Evolutionary conservation across 53 echinoderm and acorn worm species (phyloP), one percentile per base, ranked within the genome.

Genomic region (Arbacia lixula): DNA sequence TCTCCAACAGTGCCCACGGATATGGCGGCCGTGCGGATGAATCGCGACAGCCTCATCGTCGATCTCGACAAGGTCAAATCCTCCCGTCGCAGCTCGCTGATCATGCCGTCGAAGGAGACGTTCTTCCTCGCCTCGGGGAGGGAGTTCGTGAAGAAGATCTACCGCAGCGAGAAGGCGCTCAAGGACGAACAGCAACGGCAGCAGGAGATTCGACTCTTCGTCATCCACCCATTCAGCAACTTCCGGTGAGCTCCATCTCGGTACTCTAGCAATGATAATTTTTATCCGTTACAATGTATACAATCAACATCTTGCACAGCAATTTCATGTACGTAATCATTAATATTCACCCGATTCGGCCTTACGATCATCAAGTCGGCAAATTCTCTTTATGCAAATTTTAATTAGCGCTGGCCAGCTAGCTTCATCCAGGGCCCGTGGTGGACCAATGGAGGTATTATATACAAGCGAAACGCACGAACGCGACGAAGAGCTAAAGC

Each of bases 201-300:
- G 42, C 75, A 88, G 49, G 37, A 28, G 10, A 86, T 89, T n/a
- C 68, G 39, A 12, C 85, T 85, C 11, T 96, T 96, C 76, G 94
- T 92, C 63, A 96, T 96, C 25, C 97, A 96, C 52, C 97, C 97
- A 19, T 92, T 96, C 88, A 96, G 97, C 50, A 88, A 85, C 51
- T 96, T 96, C 71, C 85, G 97, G 97, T 96, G 84, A 36, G 75
- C 25, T 46, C 8, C 46, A 46, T n/a, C n/a, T n/a, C n/a, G n/a
- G n/a, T n/a, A n/a, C n/a, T n/a, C n/a, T n/a, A n/a, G n/a, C n/a
- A n/a, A n/a, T n/a, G n/a, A n/a, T n/a, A n/a, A n/a, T n/a, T n/a
- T n/a, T n/a, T n/a, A n/a, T n/a, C n/a, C n/a, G n/a, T n/a, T n/a
- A n/a, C n/a, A n/a, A n/a, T n/a, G n/a, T n/a, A n/a, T n/a, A n/a